Evolutionary conservation across 2,888 invertebrate species (phyloP), one percentile per base, ranked within the genome.

Genomic region (Drosophila cognata): DNA sequence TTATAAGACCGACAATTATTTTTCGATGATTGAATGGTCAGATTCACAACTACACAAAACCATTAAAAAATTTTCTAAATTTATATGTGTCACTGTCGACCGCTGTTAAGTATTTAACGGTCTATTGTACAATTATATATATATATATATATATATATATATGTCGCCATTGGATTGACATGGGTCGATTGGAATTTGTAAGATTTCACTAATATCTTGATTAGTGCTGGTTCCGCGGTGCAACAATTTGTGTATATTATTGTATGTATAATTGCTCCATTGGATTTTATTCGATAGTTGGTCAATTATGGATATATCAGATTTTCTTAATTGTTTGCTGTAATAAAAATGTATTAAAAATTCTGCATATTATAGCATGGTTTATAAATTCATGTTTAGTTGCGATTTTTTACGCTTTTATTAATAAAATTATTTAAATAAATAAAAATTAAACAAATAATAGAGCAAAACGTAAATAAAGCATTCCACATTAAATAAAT

Each of bases 381-480:
- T 67, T 76, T 51, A 61, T 64, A 72, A 55, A 67, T 71, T 70
- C n/a, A 57, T 55, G 36, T 64, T 58, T 33, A 35, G 31, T 83
- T 71, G 71, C 58, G 16, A 53, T 36, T 21, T 33, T 28, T 29
- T 21, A 58, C 61, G 66, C 62, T 66, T 84, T 88, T 84, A 83
- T 86, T 88, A 58, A 69, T 51, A 63, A 68, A 76, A 60, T 59
- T 62, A 69, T 72, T 83, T 53, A 77, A 83, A 70, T 73, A 76
- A 77, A 88, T 66, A 62, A 78, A 78, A 82, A 78, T 71, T 80
- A 76, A 85, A 88, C 72, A 88, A 88, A 85, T 82, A 76, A 84
- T 82, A 84, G 64, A 72, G 75, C 72, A 74, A 76, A 87, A 71
- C 36, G 61, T 86, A 88, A 88, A 81, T 81, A 79, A 85, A 82